Evolutionary conservation across 2,113 vertebrate species (phyloP), one percentile per base, ranked within the genome.

Genomic region (Carassius carassius): DNA sequence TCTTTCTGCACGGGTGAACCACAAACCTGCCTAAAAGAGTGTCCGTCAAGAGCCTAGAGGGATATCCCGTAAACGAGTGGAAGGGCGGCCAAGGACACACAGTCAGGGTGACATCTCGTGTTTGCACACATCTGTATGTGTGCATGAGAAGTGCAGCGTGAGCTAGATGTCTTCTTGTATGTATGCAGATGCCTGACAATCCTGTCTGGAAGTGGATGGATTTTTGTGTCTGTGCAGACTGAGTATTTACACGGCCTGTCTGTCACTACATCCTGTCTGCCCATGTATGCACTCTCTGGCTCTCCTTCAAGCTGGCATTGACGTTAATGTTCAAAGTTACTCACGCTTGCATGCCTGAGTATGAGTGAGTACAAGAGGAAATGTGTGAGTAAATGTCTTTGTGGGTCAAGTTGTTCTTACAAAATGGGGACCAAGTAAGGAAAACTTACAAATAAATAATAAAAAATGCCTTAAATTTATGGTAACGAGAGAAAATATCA

Each of bases 1-100:
- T 87, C 90, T 92, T 92, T 92, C 90, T 88, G 89, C 90, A 84
- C 83, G 82, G 78, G 89, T 89, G 89, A 90, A 90, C 87, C 84
- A 77, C 87, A 90, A 92, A 91, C 85, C 85, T 89, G 84, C 86
- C 92, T 88, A 85, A 1, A 23, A 89, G 90, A 88, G 90, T 85
- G 85, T 90, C 69, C n/a, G 84, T 89, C 86, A 88, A 84, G 88
- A 92, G 89, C 91, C 72, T 13, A 12, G 78, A 89, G 91, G 89
- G 88, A 89, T 82, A 88, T 86, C 51, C 49, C 12, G 82, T 85
- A 89, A 88, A 90, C 84, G 88, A 89, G 72, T 85, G 86, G 85
- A 91, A 88, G 86, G 29, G n/a, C 32, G 85, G 87, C 81, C 91
- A 92, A 91, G 89, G 90, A 91, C 90, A 89, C 62, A 49, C 9